A percentile compares a stretch with the other conserved stretches of the same genome.
phyloP scores from a whole-genome alignment of 2,888 invertebrate species.

The Kryphioiulus occultus region DNA sequence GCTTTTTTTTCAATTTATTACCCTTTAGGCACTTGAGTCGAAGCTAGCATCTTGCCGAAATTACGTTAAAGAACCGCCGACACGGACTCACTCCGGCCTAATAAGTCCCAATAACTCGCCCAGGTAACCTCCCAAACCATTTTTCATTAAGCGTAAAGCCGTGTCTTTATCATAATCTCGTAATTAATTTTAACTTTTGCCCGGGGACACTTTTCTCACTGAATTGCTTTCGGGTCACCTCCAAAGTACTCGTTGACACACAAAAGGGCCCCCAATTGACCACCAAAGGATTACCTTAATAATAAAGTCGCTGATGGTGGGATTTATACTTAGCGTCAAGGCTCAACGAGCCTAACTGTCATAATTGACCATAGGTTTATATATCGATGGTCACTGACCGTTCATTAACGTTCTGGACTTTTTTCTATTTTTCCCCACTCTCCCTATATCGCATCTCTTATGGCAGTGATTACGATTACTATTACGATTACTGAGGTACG shows the following conservation, averaged over 20 bases:
- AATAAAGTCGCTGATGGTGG: too few relatives aligned
- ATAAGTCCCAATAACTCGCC: constrained; percentile 52
- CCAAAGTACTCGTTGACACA: too few relatives aligned
- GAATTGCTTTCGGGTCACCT: too few relatives aligned
- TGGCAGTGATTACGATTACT: not conserved
- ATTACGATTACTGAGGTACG: constrained; percentile 7
- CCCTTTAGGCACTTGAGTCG: constrained; percentile 72
- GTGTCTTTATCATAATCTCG: too few relatives aligned
- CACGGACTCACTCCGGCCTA: constrained; percentile 49
- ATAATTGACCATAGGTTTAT: too few relatives aligned
- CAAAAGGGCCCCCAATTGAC: too few relatives aligned
- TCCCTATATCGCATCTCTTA: not conserved
- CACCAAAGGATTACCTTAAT: too few relatives aligned
- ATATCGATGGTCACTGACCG: not conserved
- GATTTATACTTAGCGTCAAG: too few relatives aligned
- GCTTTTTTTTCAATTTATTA: constrained; percentile 43
- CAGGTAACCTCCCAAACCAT: constrained; percentile 50
- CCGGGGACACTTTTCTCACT: too few relatives aligned
- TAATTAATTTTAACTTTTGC: too few relatives aligned
- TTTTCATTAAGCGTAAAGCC: not conserved
- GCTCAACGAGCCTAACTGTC: too few relatives aligned
- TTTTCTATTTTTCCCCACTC: not conserved
- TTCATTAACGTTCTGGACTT: not conserved
- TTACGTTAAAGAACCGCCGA: constrained; percentile 60
- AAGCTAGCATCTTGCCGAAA: constrained; percentile 72